These are phyloP conservation scores for Brachyptera risi DNA, from an alignment of 2,888 invertebrate genomes.

Conservation along the genomic window DNA sequence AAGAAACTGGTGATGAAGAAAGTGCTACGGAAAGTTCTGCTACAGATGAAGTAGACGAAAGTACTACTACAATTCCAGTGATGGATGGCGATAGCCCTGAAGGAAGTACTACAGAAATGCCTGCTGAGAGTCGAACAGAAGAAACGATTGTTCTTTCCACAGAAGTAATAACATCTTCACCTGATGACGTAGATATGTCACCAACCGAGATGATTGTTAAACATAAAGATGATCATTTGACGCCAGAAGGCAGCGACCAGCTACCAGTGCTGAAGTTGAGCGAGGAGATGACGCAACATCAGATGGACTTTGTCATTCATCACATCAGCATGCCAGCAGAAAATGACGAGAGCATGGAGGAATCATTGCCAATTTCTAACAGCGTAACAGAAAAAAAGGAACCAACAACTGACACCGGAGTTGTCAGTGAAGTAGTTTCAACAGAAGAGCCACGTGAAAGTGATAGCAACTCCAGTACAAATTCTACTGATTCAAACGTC, in stretches of 20 bases:
- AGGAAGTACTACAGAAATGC: neutral
- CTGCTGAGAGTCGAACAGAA: neutral
- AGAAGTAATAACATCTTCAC: neutral
- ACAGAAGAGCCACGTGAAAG: no score
- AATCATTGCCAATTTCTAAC: neutral
- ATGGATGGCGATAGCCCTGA: neutral
- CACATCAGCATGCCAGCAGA: neutral
- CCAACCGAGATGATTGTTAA: neutral
- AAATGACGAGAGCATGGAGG: neutral
- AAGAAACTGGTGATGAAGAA: neutral
- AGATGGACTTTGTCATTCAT: conserved; percentile 22
- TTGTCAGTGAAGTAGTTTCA: neutral
- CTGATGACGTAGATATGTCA: neutral
- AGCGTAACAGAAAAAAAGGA: neutral
- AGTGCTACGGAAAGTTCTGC: neutral
- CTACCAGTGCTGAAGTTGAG: conserved; percentile 15
- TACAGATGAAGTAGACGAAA: no score
- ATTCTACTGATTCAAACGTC: no score
- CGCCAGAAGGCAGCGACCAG: neutral
- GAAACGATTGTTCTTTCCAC: neutral
- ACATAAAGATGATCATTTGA: neutral
- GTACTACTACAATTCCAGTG: no score
- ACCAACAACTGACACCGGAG: no score
- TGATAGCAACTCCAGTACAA: no score
- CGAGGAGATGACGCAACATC: conserved; percentile 21